Evolutionary conservation across 2,888 invertebrate species (phyloP).

Genomic region (Argynnis bischoffii): DNA sequence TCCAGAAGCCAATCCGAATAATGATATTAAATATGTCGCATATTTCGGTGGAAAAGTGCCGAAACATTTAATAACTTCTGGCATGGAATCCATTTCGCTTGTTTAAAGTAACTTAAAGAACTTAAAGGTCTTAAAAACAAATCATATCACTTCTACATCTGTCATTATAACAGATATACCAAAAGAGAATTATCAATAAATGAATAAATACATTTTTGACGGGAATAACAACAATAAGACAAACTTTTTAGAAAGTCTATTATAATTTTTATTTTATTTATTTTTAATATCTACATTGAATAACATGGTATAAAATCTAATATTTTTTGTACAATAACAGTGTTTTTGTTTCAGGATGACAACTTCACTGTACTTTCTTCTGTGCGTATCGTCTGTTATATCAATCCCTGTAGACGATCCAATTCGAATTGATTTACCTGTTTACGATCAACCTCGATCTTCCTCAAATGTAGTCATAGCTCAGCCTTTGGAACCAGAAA

Average conservation of each 20-base stretch:
- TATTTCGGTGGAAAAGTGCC: conserved; percentile 48
- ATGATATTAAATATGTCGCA: conserved; percentile 51
- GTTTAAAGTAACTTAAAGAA: neutral
- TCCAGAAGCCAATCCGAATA: conserved; percentile 50
- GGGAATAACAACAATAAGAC: too few species aligned
- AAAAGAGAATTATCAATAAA: too few species aligned
- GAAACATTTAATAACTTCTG: conserved; percentile 48
- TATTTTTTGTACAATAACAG: too few species aligned
- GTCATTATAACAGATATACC: too few species aligned
- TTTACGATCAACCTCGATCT: conserved; percentile 59
- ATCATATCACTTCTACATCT: neutral
- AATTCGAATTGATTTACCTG: conserved; percentile 67
- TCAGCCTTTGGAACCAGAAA: conserved; percentile 54
- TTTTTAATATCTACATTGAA: too few species aligned
- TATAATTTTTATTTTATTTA: too few species aligned
- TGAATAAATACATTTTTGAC: too few species aligned
- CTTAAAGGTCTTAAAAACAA: conserved; percentile 1
- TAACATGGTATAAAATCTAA: too few species aligned
- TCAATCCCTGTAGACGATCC: conserved; percentile 66
- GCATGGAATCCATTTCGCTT: conserved; percentile 39
- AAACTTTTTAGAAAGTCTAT: too few species aligned
- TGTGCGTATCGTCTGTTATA: conserved; percentile 47
- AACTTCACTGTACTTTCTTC: conserved; percentile 34
- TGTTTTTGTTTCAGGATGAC: conserved; percentile 53
- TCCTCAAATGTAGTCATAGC: conserved; percentile 44